phyloP scores from a whole-genome alignment of 2,113 vertebrate genomes.

The Cyanoramphus novaezelandiae region DNA sequence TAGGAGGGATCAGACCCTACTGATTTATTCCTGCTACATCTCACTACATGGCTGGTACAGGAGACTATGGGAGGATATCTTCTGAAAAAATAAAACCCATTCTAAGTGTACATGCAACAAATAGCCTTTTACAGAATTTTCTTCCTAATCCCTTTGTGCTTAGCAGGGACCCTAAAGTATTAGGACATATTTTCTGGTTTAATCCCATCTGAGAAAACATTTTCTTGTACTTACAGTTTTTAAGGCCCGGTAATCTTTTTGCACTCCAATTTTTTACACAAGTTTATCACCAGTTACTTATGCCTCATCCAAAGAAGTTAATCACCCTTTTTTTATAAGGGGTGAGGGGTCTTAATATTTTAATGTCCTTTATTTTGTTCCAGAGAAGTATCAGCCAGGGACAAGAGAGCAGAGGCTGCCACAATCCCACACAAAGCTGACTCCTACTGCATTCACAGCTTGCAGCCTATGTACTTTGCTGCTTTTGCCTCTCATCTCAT shows the following conservation, averaged over 20 bases:
- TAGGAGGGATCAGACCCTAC: not conserved
- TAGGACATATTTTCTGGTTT: not conserved
- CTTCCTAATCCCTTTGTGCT: not conserved
- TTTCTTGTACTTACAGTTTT: not conserved
- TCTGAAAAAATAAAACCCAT: not conserved
- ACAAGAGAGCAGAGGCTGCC: not conserved
- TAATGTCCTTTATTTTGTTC: not conserved
- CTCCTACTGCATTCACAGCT: not conserved
- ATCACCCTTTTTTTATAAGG: not conserved
- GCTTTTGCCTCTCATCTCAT: not conserved
- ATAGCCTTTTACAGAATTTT: not conserved
- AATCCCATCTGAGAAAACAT: slow-evolving; percentile 1
- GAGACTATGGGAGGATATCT: not conserved
- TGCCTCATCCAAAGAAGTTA: not conserved
- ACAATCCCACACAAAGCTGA: not conserved
- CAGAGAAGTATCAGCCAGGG: not conserved
- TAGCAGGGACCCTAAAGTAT: not conserved
- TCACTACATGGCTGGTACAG: not conserved
- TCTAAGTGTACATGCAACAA: not conserved
- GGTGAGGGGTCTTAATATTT: not conserved
- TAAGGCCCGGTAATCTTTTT: slow-evolving; percentile 4
- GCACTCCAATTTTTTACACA: not conserved
- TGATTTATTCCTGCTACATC: not conserved
- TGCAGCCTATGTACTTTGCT: not conserved
- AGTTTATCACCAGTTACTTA: not conserved